Evolutionary conservation across 2,888 invertebrate species (phyloP), one percentile per base, ranked within the genome.

Genomic region (Craniophora ligustri): DNA sequence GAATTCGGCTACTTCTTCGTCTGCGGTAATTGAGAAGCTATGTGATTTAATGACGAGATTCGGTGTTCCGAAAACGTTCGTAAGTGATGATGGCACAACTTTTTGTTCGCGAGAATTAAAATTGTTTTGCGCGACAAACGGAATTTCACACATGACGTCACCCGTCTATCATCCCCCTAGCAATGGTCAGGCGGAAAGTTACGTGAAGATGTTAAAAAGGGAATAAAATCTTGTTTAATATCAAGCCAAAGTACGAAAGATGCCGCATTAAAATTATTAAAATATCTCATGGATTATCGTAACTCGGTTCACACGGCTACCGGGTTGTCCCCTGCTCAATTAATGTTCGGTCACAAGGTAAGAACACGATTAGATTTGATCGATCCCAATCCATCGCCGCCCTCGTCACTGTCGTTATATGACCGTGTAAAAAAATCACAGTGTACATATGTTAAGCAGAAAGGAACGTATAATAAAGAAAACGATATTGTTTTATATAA

Each of bases 81-180:
- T 69, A 0, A 70, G 58, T 31, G 68, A 72, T 42, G 68, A 72
- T 42, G 67, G 64, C 5, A 55, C 61, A 21, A 14, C 31, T 21
- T 42, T 42, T 15, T 32, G 32, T 32, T 42, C 42, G 5, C 21
- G 21, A n/a, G 42, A 32, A 23, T 42, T 42, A n/a, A 8, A 42
- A 42, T 8, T 5, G 8, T 42, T 42, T 42, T 32, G 42, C 32
- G 14, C 15, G 15, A 14, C 15, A 5, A 31, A 32, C 5, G 42
- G 42, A 3, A 23, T 42, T 32, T 21, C 31, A 3, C 31, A 42
- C n/a, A 1, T 42, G 28, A 28, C 28, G 11, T 28, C 28, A 11
- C 28, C 28, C 2, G 28, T 28, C 5, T 28, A 28, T 28, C 28
- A 19, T 5, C 19, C 19, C 2, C 19, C 19, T 19, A 19, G 19